phyloP scores from a whole-genome alignment of 2,113 vertebrate species.

The Arenaria interpres region DNA sequence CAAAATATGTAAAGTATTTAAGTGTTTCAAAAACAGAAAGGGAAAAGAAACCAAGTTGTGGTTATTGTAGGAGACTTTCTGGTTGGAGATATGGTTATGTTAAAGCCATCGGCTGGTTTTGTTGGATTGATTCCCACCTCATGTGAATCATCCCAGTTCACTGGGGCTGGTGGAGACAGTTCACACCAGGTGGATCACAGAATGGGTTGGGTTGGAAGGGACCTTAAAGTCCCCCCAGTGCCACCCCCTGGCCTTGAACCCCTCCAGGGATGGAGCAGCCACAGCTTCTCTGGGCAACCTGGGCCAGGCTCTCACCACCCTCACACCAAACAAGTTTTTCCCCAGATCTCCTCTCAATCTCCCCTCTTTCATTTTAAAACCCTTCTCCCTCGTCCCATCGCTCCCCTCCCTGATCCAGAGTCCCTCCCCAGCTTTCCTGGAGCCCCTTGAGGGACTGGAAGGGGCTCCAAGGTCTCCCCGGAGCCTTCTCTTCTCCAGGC shows the following conservation, averaged over 20 bases:
- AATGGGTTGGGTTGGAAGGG: neutral
- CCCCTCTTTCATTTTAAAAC: neutral
- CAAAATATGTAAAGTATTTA: neutral
- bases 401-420: neutral
- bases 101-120: neutral
- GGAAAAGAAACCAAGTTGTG: neutral
- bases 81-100: accelerated
- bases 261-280: too few relatives aligned
- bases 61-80: neutral
- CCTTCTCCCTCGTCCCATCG: neutral
- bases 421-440: neutral
- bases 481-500: neutral
- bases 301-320: too few relatives aligned
- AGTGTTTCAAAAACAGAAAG: neutral
- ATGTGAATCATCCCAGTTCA: neutral
- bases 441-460: neutral
- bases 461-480: neutral
- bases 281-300: too few relatives aligned
- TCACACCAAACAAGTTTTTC: neutral
- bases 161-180: neutral
- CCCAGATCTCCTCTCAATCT: neutral
- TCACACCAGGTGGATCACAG: neutral
- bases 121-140: neutral
- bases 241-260: too few relatives aligned
- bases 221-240: neutral